Percentiles rank a stretch among this genome's conserved stretches.
phyloP scores from a whole-genome alignment of 2,797 vertebrate species.

The Botia almorhae region DNA sequence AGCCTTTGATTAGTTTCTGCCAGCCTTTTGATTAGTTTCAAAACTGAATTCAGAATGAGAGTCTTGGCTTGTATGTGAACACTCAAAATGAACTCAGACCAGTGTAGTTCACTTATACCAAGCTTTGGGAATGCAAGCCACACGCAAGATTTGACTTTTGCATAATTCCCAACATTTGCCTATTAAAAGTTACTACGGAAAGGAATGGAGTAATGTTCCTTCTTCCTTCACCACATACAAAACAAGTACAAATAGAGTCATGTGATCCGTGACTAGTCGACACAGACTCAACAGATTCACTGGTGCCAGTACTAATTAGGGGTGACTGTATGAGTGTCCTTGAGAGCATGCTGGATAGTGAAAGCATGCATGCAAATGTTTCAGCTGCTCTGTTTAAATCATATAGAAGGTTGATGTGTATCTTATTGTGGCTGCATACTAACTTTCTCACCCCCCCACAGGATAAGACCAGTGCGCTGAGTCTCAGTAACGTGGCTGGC shows the following conservation, averaged over 20 bases:
- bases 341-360: constrained; percentile 31
- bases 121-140: constrained; percentile 2
- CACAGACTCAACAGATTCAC: neutral
- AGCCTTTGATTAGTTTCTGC: neutral
- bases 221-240: neutral
- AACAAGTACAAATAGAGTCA: neutral
- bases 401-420: neutral
- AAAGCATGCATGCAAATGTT: constrained; percentile 23
- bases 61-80: no score
- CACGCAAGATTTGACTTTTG: neutral
- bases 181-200: neutral
- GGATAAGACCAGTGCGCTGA: constrained; percentile 99
- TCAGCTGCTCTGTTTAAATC: neutral
- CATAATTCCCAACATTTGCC: neutral
- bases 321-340: constrained; percentile 14
- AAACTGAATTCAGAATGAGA: neutral
- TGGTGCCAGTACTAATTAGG: constrained; percentile 14
- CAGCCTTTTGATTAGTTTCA: neutral
- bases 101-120: no score
- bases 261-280: neutral
- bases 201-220: neutral
- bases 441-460: constrained; percentile 69
- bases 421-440: constrained; percentile 53
- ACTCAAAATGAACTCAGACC: no score
- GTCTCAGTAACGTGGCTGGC: constrained; percentile 98